phyloP scores from a whole-genome alignment of 2,888 invertebrate species.

The Noctuana brunneofusca region DNA sequence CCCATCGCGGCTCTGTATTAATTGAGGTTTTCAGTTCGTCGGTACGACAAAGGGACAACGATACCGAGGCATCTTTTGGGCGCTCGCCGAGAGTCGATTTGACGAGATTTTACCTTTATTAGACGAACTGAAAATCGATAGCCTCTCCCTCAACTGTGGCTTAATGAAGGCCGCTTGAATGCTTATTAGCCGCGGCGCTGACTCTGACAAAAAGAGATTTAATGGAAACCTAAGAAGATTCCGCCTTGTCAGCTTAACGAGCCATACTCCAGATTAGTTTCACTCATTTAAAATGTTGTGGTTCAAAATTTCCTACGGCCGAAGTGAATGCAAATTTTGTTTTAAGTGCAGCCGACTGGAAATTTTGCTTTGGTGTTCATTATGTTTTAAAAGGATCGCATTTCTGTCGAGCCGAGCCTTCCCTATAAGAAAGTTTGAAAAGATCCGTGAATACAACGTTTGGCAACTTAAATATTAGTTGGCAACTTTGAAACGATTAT shows the following conservation, averaged over 20 bases:
- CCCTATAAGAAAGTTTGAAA: constrained; percentile 10
- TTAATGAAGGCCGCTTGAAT: constrained; percentile 70
- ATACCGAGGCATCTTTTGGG: constrained; percentile 61
- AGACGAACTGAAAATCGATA: constrained; percentile 71
- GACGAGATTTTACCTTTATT: constrained; percentile 67
- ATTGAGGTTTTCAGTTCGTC: constrained; percentile 44
- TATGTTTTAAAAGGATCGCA: constrained; percentile 21
- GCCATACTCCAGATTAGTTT: constrained; percentile 54
- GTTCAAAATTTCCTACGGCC: constrained; percentile 11
- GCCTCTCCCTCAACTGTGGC: constrained; percentile 51
- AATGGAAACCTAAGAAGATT: constrained; percentile 57
- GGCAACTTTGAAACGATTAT: constrained; percentile 13
- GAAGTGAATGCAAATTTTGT: constrained; percentile 17
- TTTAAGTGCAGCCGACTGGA: constrained; percentile 23
- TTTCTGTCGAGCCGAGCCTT: background rate
- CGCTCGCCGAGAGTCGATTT: constrained; percentile 50
- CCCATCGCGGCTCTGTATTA: constrained; percentile 53
- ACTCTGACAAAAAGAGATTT: constrained; percentile 56
- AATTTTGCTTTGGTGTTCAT: constrained; percentile 25
- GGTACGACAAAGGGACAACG: constrained; percentile 57
- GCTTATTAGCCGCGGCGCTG: constrained; percentile 67
- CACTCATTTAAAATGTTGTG: constrained; percentile 37
- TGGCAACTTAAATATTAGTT: constrained; percentile 24
- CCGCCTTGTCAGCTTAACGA: constrained; percentile 55
- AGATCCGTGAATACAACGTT: constrained; percentile 6